phyloP scores from a whole-genome alignment of 2,888 invertebrate genomes.

The Brachypalpus laphriformis region DNA sequence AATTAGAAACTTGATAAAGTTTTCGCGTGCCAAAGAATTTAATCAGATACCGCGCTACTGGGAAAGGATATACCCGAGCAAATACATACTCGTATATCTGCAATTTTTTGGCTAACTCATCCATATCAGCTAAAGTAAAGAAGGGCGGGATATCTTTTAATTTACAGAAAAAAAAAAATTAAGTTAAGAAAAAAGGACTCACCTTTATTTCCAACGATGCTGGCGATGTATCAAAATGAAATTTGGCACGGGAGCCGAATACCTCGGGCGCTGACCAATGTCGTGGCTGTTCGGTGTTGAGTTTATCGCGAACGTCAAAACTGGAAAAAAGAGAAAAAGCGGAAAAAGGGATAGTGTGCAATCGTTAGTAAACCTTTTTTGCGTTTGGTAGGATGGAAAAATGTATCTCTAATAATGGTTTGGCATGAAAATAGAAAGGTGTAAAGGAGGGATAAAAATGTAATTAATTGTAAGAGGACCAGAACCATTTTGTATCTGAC shows the following conservation, averaged over 20 bases:
- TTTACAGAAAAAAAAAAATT: conserved; percentile 19
- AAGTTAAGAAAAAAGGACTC: conserved; percentile 71
- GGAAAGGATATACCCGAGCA: conserved; percentile 10
- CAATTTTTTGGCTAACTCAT: background rate
- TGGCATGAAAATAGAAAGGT: conserved; percentile 5
- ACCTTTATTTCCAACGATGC: conserved; percentile 90
- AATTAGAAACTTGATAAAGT: conserved; percentile 77
- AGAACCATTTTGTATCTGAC: conserved; percentile 17
- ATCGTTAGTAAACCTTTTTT: conserved; percentile 11
- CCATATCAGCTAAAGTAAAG: background rate
- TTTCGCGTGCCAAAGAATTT: conserved; percentile 80
- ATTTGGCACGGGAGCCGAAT: conserved; percentile 93
- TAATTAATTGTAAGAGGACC: conserved; percentile 13
- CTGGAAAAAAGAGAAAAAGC: conserved; percentile 83
- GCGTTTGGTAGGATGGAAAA: conserved; percentile 5
- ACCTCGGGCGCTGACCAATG: conserved; percentile 94
- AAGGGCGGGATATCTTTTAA: conserved; percentile 30
- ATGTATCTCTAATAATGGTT: conserved; percentile 38
- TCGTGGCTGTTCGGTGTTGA: conserved; percentile 88
- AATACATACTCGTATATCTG: background rate
- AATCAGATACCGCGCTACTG: conserved; percentile 10
- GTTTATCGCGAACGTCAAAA: conserved; percentile 93
- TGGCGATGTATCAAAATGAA: conserved; percentile 90
- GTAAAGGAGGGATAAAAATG: conserved; percentile 17
- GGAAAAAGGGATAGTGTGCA: conserved; percentile 32